These are phyloP conservation scores for Aradophagus sp. DNA, from an alignment of 1,140 invertebrate genomes.

Conservation along the genomic window DNA sequence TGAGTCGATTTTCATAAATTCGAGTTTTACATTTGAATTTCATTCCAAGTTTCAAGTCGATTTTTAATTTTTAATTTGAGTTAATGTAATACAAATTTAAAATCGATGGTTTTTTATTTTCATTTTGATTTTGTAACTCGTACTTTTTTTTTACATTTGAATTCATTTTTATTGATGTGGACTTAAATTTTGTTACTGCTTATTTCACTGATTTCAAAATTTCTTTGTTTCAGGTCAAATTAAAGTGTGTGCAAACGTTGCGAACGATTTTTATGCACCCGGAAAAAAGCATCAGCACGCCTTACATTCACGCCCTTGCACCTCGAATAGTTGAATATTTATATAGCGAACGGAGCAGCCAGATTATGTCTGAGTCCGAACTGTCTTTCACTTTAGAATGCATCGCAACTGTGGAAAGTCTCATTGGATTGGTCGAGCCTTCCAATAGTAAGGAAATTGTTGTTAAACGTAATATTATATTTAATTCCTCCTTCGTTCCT, in stretches of 20 bases:
- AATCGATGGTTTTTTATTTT: no score
- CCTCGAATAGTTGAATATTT: constrained; percentile 83
- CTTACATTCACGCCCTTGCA: constrained; percentile 88
- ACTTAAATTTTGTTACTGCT: no score
- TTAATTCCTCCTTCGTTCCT: no score
- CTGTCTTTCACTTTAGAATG: constrained; percentile 81
- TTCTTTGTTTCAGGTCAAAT: constrained; percentile 77
- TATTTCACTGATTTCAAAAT: constrained; percentile 15
- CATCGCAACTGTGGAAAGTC: constrained; percentile 81
- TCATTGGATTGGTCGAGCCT: constrained; percentile 84
- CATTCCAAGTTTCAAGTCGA: no score
- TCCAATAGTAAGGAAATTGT: constrained; percentile 81
- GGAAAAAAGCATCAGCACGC: constrained; percentile 81
- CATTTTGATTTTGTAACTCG: no score
- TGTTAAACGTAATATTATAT: constrained; percentile 6
- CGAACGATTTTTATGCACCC: constrained; percentile 83
- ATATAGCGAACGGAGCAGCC: constrained; percentile 78
- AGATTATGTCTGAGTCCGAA: constrained; percentile 77
- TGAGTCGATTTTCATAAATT: no score
- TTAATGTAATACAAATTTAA: no score
- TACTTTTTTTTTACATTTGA: no score
- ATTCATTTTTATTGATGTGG: no score
- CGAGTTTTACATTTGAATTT: no score
- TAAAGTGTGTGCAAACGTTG: constrained; percentile 87
- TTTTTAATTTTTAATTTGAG: no score